Base-by-base conservation (phyloP, 2,797 vertebrate species). In the Mareca penelope region DNA sequence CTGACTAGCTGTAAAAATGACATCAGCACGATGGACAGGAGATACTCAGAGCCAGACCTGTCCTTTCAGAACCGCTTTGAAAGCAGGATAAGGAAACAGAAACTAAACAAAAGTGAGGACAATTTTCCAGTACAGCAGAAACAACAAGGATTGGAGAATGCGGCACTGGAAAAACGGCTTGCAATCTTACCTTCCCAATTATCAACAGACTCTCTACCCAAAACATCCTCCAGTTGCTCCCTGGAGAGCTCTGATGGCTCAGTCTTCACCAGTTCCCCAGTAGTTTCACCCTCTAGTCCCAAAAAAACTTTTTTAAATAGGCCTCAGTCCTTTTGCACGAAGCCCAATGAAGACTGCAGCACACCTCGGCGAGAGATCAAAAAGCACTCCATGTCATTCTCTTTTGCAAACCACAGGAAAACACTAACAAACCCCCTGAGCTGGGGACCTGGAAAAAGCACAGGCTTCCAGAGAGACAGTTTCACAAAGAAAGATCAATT, bases 1-100 rank as follows among this genome's bases (percentile, higher is more conserved):
- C 94, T 98, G 4, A 55, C 81, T 19, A 65, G 84, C 88, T 98
- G 98, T 79, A 96, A 95, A 77, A 68, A 95, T 40, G 91, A 96
- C 12, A 91, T 96, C 39, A 96, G 95, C 55, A 92, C 69, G 0
- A 96, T 98, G 19, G 97, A 97, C 94, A 98, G 99, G 31, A 98
- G 99, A 85, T 98, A 98, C 96, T 99, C 99, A 0, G 99, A 99
- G 85, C 99, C 99, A 94, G 98, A 97, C 93, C 96, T 98, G 83
- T 93, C 95, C 83, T 96, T 96, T 12, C 94, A 67, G 40, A 90
- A 93, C n/a, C 12, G 18, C 81, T 96, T 92, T 13, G 95, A 97
- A 9, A 71, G 82, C 5, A 93, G 78, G 14, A 96, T 97, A 6
- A 86, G 89, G 26, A 96, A 89, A 63, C 96, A 98, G 64, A 97